Evolutionary conservation across 2,113 vertebrate genomes (phyloP).

Genomic region (Oenanthe melanoleuca): DNA sequence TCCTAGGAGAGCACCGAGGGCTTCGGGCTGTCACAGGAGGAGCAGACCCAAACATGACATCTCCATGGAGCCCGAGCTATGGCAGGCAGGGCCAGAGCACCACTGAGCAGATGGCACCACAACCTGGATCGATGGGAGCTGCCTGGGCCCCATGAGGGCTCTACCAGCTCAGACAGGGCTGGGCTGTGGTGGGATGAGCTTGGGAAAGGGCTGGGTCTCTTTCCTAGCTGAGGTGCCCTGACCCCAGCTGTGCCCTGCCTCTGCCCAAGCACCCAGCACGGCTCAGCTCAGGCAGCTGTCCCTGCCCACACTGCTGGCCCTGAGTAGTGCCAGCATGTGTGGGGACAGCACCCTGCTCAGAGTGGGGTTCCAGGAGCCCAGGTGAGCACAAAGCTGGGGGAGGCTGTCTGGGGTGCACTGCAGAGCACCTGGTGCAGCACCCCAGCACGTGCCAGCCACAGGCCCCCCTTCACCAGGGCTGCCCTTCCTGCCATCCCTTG

Average conservation of each 20-base stretch:
- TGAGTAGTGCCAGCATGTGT: rapidly evolving
- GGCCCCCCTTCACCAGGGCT: not conserved
- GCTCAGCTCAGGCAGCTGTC: not conserved
- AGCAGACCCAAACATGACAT: constrained; percentile 55
- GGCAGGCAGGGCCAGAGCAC: not conserved
- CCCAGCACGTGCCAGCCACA: rapidly evolving
- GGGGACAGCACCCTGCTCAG: not conserved
- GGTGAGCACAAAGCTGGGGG: not conserved
- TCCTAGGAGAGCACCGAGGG: constrained; percentile 49
- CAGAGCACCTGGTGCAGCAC: not conserved
- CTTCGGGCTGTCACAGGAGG: constrained; percentile 52
- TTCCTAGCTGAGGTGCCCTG: no score
- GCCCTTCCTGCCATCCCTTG: not conserved
- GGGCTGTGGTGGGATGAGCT: not conserved
- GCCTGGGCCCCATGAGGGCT: rapidly evolving
- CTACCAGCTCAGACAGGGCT: not conserved
- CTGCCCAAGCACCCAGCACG: not conserved
- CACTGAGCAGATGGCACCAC: not conserved
- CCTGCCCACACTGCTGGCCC: not conserved
- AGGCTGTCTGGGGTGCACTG: not conserved
- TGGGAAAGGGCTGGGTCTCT: not conserved
- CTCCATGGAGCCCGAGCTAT: not conserved
- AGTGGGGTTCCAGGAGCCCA: not conserved
- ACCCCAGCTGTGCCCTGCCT: no score
- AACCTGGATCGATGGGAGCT: not conserved